phyloP scores from a whole-genome alignment of 2,797 vertebrate species.

The Intellagama lesueurii region DNA sequence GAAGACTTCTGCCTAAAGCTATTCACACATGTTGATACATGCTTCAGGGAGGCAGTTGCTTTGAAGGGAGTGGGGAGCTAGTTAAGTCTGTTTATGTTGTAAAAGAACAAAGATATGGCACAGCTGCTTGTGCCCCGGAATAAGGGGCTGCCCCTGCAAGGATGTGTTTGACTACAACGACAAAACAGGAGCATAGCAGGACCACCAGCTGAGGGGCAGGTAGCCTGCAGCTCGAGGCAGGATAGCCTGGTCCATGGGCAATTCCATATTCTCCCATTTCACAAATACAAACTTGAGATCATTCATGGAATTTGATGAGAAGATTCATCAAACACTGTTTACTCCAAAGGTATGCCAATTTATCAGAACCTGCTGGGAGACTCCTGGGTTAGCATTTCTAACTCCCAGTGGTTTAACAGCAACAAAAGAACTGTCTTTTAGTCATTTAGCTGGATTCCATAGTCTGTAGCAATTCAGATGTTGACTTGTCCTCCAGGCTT shows the following conservation, averaged over 20 bases:
- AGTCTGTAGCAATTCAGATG: not conserved
- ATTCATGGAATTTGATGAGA: not conserved
- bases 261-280: not conserved
- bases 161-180: conserved; percentile 12
- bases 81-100: conserved; percentile 70
- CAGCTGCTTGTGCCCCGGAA: conserved; percentile 58
- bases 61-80: conserved; percentile 57
- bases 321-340: not conserved
- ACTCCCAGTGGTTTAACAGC: not conserved
- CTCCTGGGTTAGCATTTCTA: not conserved
- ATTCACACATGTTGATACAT: conserved; percentile 41
- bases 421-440: not conserved
- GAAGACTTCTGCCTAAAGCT: conserved; percentile 36
- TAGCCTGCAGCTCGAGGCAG: not conserved
- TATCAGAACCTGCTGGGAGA: not conserved
- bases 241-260: not conserved
- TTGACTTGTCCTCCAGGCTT: not conserved
- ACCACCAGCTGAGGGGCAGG: conserved; percentile 64
- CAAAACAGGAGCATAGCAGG: conserved; percentile 56
- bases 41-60: conserved; percentile 48
- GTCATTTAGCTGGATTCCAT: not conserved
- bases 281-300: not conserved
- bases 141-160: conserved; percentile 56
- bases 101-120: conserved; percentile 69
- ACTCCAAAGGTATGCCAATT: too few species aligned